Conservation (phyloP, 2,797 vertebrate species). For the Sebastolobus altivelis region DNA sequence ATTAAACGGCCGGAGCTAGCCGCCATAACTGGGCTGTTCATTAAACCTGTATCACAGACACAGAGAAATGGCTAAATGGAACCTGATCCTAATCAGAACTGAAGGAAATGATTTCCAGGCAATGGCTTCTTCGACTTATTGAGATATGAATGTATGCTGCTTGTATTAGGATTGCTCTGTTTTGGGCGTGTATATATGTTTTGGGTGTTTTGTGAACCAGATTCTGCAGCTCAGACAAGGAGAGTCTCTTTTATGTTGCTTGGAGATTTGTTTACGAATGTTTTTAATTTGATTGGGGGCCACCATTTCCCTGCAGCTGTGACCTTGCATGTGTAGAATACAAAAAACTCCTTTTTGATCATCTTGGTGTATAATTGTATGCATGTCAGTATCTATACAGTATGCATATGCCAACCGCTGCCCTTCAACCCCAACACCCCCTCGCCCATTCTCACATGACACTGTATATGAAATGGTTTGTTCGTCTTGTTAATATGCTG, state of each 20-base stretch:
- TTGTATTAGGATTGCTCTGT: conserved; percentile 3
- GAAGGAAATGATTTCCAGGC: conserved; percentile 56
- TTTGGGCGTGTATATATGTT: neutral
- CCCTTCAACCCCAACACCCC: neutral
- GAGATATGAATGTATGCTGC: conserved; percentile 3
- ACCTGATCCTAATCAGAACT: conserved; percentile 54
- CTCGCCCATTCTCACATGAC: conserved; percentile 30
- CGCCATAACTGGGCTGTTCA: conserved; percentile 51
- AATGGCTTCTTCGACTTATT: conserved; percentile 18
- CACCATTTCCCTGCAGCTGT: conserved; percentile 11
- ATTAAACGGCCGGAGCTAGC: conserved; percentile 53
- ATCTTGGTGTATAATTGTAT: neutral
- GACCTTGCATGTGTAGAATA: conserved; percentile 33
- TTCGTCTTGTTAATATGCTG: conserved; percentile 77
- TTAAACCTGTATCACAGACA: conserved; percentile 49
- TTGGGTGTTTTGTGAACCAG: neutral
- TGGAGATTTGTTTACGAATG: conserved; percentile 5
- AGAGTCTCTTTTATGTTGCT: conserved; percentile 17
- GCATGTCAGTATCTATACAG: neutral
- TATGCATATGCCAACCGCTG: neutral
- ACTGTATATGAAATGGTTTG: conserved; percentile 69
- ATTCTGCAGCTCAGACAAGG: conserved; percentile 14
- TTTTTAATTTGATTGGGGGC: conserved; percentile 38
- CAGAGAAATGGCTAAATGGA: conserved; percentile 45
- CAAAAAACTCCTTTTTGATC: conserved; percentile 25